These are phyloP conservation scores for Lepidonotus clava DNA, from an alignment of 2,888 invertebrate genomes.

Conservation along the genomic window DNA sequence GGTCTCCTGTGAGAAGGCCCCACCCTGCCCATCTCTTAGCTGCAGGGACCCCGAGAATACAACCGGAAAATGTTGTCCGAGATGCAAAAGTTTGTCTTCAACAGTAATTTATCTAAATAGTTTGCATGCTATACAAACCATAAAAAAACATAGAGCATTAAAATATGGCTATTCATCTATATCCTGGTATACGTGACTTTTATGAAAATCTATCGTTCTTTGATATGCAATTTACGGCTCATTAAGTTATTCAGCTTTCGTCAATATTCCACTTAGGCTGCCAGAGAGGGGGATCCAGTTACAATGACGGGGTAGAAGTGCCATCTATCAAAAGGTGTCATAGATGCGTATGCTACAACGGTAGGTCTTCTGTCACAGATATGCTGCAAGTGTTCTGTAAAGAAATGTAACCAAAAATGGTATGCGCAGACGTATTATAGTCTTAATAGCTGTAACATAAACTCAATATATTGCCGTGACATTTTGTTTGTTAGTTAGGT, in stretches of 20 bases:
- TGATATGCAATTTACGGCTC: no score
- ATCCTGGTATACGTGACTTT: no score
- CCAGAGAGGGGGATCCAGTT: not conserved
- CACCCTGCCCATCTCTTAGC: constrained; percentile 66
- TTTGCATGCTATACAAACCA: no score
- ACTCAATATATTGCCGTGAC: no score
- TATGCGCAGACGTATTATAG: no score
- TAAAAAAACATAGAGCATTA: no score
- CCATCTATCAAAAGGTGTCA: not conserved
- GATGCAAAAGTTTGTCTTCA: not conserved
- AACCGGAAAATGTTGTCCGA: constrained; percentile 25
- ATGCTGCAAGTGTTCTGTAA: not conserved
- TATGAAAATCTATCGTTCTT: no score
- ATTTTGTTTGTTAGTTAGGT: no score
- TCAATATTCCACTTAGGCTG: not conserved
- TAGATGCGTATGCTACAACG: not conserved
- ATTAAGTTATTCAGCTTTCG: not conserved
- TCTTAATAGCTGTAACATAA: no score
- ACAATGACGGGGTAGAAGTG: not conserved
- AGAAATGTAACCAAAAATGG: no score
- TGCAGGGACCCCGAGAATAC: constrained; percentile 66
- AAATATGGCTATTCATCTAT: no score
- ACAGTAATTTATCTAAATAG: no score
- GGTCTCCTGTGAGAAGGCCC: constrained; percentile 64
- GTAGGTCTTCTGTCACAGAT: not conserved